These are phyloP conservation scores for Chromobotia macracanthus DNA, from an alignment of 2,797 vertebrate species.

Conservation along the genomic window DNA sequence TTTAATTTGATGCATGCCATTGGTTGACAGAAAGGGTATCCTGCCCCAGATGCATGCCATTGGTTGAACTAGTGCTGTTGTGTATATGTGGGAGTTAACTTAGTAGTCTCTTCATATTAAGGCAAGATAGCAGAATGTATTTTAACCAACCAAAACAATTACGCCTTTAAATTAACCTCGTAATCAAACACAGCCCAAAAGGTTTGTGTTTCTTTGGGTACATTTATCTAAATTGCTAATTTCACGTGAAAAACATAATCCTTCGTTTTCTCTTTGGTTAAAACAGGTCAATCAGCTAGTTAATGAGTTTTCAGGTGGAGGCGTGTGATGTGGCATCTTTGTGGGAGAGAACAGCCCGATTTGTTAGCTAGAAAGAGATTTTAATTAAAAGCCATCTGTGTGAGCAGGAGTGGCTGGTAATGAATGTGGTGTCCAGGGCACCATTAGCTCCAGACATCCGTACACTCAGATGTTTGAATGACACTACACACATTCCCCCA, in stretches of 20 bases:
- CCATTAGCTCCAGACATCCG: too few species aligned
- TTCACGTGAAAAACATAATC: constrained; percentile 23
- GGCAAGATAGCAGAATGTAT: too few species aligned
- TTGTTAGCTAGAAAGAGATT: constrained; percentile 55
- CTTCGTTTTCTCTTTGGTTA: constrained; percentile 18
- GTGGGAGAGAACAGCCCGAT: constrained; percentile 41
- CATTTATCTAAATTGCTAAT: constrained; percentile 8
- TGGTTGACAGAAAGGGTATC: too few species aligned
- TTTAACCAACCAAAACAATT: background rate
- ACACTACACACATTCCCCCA: background rate
- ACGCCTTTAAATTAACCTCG: background rate
- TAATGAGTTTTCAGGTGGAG: constrained; percentile 31
- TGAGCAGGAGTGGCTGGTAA: constrained; percentile 27
- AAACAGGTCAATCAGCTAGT: constrained; percentile 18
- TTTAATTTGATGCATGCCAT: too few species aligned
- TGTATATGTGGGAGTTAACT: too few species aligned
- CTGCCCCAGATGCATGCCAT: too few species aligned
- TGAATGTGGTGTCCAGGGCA: too few species aligned
- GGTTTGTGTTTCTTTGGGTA: background rate
- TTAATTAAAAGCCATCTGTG: constrained; percentile 60
- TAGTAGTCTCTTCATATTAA: too few species aligned
- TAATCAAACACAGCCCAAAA: too few species aligned
- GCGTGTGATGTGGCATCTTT: constrained; percentile 38
- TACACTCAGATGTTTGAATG: too few species aligned
- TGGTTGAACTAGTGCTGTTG: too few species aligned